Evolutionary conservation across 1,140 invertebrate genomes (phyloP).

Genomic region (Neelides sp.): DNA sequence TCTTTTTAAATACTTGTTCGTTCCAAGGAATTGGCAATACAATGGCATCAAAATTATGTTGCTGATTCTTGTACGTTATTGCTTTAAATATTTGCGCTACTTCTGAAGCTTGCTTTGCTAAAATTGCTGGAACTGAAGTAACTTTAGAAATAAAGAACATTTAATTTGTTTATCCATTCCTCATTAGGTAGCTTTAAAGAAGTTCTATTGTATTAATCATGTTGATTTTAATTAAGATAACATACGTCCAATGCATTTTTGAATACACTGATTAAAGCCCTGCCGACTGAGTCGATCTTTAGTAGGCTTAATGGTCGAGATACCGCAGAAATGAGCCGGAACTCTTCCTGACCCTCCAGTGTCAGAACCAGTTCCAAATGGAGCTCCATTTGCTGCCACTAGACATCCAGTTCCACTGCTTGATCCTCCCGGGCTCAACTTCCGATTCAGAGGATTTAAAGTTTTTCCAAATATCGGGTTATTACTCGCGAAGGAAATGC

Average conservation of each 20-base stretch:
- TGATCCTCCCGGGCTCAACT: conserved; percentile 10
- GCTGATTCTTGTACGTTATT: background rate
- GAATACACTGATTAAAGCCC: conserved; percentile 1
- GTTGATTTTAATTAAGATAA: background rate
- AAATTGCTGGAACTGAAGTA: background rate
- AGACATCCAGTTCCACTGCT: conserved; percentile 13
- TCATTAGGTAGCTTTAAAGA: background rate
- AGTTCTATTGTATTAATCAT: background rate
- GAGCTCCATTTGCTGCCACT: conserved; percentile 1
- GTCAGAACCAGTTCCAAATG: conserved; percentile 15
- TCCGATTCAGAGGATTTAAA: conserved; percentile 3
- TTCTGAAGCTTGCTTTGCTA: background rate
- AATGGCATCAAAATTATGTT: conserved; percentile 1
- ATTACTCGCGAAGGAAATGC: background rate
- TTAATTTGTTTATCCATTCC: background rate
- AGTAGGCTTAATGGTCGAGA: conserved; percentile 3
- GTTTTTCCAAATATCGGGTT: conserved; percentile 20
- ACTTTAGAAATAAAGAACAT: background rate
- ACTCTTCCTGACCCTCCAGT: conserved; percentile 8
- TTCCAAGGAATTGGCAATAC: conserved; percentile 13
- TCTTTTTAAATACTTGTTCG: conserved; percentile 9
- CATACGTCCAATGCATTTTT: background rate
- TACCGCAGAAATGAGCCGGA: conserved; percentile 16
- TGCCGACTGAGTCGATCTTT: conserved; percentile 1
- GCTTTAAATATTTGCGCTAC: background rate